These are phyloP conservation scores for Diadegma fenestrale DNA, from an alignment of 2,888 invertebrate species.

Conservation along the genomic window DNA sequence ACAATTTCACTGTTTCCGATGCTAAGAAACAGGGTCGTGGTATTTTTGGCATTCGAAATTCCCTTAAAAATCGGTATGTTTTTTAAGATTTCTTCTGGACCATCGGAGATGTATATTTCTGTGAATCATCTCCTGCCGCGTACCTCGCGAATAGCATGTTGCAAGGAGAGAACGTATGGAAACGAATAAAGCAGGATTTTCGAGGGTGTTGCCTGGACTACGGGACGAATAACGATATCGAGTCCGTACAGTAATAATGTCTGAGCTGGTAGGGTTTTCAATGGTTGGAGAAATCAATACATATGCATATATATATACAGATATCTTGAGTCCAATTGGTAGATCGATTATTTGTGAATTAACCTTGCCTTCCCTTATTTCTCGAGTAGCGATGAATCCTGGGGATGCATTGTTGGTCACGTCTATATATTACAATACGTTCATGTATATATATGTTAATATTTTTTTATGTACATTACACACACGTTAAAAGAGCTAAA, in stretches of 20 bases:
- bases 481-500: conserved; percentile 44
- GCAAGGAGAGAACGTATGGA: conserved; percentile 39
- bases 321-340: conserved; percentile 60
- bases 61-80: not conserved
- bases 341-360: conserved; percentile 69
- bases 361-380: conserved; percentile 60
- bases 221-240: conserved; percentile 66
- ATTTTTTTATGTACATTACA: conserved; percentile 41
- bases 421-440: conserved; percentile 18
- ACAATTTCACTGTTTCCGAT: too few relatives aligned
- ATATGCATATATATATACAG: not conserved
- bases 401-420: conserved; percentile 62
- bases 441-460: conserved; percentile 1
- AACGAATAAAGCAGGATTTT: conserved; percentile 48
- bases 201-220: conserved; percentile 82
- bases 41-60: not conserved
- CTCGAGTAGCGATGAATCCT: conserved; percentile 60
- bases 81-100: conserved; percentile 3
- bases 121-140: conserved; percentile 41
- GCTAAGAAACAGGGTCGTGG: not conserved
- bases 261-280: conserved; percentile 50
- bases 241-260: conserved; percentile 58
- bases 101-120: conserved; percentile 29
- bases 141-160: conserved; percentile 24
- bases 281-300: conserved; percentile 58